phyloP scores from a whole-genome alignment of 2,888 invertebrate genomes.

The Mechanitis mazaeus region DNA sequence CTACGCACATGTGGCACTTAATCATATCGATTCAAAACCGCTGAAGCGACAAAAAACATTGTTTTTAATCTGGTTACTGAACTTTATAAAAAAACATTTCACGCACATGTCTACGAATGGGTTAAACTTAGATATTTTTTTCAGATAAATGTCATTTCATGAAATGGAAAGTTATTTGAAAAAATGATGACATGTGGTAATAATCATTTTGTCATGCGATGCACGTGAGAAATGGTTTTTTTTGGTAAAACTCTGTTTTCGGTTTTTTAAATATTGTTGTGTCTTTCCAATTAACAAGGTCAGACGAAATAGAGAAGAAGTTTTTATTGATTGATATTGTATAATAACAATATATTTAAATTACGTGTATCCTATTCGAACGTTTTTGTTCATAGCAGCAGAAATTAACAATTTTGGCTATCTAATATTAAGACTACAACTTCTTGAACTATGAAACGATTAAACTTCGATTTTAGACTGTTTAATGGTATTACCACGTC shows the following conservation, averaged over 20 bases:
- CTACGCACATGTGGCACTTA: slow-evolving; percentile 68
- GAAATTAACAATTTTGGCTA: no score
- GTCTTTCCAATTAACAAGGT: no score
- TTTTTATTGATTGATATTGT: no score
- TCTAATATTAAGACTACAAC: no score
- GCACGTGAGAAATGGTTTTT: slow-evolving; percentile 60
- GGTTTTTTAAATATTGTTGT: slow-evolving; percentile 11
- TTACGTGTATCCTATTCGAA: no score
- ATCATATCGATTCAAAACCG: slow-evolving; percentile 70
- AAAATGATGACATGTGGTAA: slow-evolving; percentile 68
- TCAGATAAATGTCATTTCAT: slow-evolving; percentile 63
- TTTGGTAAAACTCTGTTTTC: slow-evolving; percentile 10
- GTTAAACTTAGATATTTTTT: slow-evolving; percentile 47
- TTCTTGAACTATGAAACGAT: no score
- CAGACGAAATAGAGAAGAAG: no score
- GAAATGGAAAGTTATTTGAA: slow-evolving; percentile 64
- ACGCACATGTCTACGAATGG: slow-evolving; percentile 64
- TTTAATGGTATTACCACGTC: no score
- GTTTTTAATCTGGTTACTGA: slow-evolving; percentile 73
- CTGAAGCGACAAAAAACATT: slow-evolving; percentile 57
- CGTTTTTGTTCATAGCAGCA: no score
- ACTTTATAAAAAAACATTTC: slow-evolving; percentile 52
- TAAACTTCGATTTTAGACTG: no score
- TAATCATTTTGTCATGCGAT: slow-evolving; percentile 56
- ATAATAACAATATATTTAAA: no score